A percentile compares a stretch with the other conserved stretches of the same genome.
These are phyloP conservation scores for Tursiops truncatus DNA, from an alignment of 2,113 vertebrate genomes.

Conservation along the genomic window DNA sequence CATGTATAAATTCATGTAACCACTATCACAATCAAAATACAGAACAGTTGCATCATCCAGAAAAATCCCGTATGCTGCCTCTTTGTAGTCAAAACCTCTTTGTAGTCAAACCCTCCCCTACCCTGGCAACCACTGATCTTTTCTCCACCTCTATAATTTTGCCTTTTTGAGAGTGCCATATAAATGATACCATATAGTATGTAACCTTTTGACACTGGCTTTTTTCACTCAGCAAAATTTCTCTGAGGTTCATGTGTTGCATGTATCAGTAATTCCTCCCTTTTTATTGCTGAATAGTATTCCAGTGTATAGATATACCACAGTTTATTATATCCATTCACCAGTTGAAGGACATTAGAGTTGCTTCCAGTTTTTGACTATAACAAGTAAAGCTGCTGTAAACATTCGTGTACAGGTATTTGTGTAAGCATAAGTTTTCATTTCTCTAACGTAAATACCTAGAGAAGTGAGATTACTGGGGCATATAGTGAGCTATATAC, in stretches of 20 bases:
- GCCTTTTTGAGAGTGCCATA: not conserved
- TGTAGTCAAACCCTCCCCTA: not conserved
- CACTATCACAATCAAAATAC: not conserved
- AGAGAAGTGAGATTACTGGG: not conserved
- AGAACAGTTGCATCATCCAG: not conserved
- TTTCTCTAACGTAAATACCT: not conserved
- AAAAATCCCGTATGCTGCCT: not conserved
- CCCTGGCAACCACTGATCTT: not conserved
- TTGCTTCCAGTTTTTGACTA: not conserved
- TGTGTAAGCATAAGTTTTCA: not conserved
- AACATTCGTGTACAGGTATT: not conserved
- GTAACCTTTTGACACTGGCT: not conserved
- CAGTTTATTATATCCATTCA: not conserved
- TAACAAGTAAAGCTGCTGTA: not conserved
- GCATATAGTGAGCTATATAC: not conserved
- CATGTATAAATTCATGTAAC: not conserved
- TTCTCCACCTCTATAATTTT: not conserved
- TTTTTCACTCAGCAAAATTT: not conserved
- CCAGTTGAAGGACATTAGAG: not conserved
- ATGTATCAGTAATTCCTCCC: not conserved
- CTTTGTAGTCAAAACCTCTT: not conserved
- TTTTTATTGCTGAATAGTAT: not conserved
- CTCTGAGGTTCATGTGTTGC: not conserved
- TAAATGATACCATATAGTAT: not conserved
- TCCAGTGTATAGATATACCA: not conserved